Base-by-base conservation (phyloP, 2,113 vertebrate species). In the Macaca fascicularis region DNA sequence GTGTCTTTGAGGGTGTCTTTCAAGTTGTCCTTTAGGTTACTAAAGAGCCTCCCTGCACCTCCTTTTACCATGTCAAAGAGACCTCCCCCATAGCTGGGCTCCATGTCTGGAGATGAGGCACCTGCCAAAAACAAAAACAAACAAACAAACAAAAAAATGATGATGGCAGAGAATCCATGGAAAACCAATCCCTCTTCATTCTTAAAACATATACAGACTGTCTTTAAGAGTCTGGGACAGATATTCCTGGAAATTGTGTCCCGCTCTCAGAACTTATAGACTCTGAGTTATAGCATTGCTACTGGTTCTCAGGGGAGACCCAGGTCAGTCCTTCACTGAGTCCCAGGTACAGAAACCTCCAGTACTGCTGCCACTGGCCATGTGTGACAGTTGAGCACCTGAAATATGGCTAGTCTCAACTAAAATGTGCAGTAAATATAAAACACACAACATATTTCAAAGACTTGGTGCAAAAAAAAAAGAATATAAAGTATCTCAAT, bases 1-100 rank as follows among this genome's bases (percentile, higher is more conserved):
- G 99, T 99, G 98, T 99, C 99, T 91, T 99, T 99, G 97, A 99
- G 98, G 20, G 99, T 99, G 96, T 99, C 99, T 98, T 99, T 99
- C 98, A 99, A 97, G 99, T 99, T 99, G 98, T 99, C 99, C 98
- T 99, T 99, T 69, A 99, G 98, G 98, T 99, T 99, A 98, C 99
- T 99, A 98, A 99, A 99, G 94, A 99, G 99, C 95, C 99, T 99
- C 76, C 99, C 99, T 2, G 99, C 99, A 97, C 99, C 99, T 96
- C 99, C 99, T 97, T 99, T 99, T 90, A 99, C 99, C 99, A 99
- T 99, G 98, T 99, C 99, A 96, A 99, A 98, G 94, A 99, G 99
- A 43, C 99, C 99, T 75, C 99, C 99, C 6, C 99, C 99, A 35
- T 99, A 99, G 98, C 98, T 99, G 88, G 99, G 99, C 72, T 99